Evolutionary conservation across 2,113 vertebrate genomes (phyloP).

Genomic region (Varanus salvator): DNA sequence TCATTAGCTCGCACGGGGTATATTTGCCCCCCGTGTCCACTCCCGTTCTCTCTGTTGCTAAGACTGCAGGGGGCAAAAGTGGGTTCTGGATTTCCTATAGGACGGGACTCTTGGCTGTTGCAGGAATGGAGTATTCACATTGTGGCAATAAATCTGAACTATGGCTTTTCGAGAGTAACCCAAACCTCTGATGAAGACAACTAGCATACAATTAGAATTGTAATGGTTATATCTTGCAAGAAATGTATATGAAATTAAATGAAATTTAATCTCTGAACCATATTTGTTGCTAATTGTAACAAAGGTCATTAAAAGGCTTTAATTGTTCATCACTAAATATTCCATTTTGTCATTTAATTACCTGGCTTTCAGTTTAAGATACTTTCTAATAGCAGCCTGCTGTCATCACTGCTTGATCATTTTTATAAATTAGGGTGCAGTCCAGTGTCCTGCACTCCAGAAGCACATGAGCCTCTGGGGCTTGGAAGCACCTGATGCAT

Average conservation of each 20-base stretch:
- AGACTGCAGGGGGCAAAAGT: no score
- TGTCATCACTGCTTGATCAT: not conserved
- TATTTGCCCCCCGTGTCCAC: no score
- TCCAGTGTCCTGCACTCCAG: no score
- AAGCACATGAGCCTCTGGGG: no score
- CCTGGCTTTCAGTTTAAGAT: not conserved
- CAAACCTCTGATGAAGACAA: not conserved
- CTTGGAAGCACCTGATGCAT: no score
- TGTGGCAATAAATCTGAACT: not conserved
- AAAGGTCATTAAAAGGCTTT: not conserved
- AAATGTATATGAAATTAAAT: not conserved
- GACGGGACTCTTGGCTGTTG: not conserved
- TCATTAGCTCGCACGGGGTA: no score
- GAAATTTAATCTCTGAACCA: not conserved
- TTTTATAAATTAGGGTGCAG: not conserved
- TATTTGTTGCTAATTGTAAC: not conserved
- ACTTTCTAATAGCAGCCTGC: not conserved
- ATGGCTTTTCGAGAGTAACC: not conserved
- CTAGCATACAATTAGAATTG: not conserved
- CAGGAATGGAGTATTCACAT: not conserved
- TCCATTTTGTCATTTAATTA: not conserved
- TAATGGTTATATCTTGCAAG: not conserved
- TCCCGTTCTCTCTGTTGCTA: no score
- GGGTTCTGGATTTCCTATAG: not conserved
- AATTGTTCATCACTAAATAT: not conserved